Evolutionary conservation across 2,113 vertebrate species (phyloP).

Genomic region (Okapia johnstoni): DNA sequence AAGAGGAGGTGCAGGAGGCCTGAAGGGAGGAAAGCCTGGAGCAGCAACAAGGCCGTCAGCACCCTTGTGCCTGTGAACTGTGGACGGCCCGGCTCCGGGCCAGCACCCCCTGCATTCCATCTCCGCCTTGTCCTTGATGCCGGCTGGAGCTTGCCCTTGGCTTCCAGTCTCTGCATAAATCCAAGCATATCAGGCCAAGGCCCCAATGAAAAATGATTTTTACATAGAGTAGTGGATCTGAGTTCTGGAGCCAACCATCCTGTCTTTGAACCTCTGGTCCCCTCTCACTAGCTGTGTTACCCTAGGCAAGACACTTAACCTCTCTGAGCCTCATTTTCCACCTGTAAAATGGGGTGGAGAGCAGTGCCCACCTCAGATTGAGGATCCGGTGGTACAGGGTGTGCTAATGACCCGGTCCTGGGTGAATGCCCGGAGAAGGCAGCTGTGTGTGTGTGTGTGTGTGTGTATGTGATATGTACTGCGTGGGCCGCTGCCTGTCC

Average conservation of each 20-base stretch:
- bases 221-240: not conserved
- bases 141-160: slow-evolving; percentile 38
- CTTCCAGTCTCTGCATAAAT: slow-evolving; percentile 33
- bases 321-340: not conserved
- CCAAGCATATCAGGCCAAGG: slow-evolving; percentile 10
- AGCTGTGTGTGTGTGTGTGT: not conserved
- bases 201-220: not conserved
- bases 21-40: not conserved
- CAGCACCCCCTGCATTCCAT: not conserved
- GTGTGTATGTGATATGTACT: not conserved
- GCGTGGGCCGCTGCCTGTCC: not conserved
- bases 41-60: not conserved
- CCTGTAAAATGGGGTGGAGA: not conserved
- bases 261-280: not conserved
- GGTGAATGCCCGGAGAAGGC: not conserved
- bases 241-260: not conserved
- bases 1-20: not conserved
- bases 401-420: not conserved
- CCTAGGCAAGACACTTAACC: not conserved
- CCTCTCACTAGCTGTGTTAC: not conserved
- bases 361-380: not conserved
- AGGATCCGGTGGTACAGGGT: not conserved
- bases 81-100: not conserved
- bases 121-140: slow-evolving; percentile 26
- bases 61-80: not conserved